A percentile compares a stretch with the other conserved stretches of the same genome.
phyloP scores from a whole-genome alignment of 2,888 invertebrate species.

The Euclidia mi region DNA sequence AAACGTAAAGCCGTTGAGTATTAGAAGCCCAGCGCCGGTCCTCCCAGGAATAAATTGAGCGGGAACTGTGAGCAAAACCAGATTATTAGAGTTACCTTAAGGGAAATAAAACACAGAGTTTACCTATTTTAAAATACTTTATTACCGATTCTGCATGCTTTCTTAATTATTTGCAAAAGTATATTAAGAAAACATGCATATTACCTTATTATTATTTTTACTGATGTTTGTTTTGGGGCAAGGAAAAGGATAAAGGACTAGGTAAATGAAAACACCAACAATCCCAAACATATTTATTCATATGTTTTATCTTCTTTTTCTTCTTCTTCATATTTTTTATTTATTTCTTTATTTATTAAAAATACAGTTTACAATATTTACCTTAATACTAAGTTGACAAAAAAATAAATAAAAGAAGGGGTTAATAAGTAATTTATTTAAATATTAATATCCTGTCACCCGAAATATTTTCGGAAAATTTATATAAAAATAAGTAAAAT shows the following conservation, averaged over 20 bases:
- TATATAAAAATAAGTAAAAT: too few species aligned
- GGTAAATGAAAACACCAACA: conserved; percentile 74
- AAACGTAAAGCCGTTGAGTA: conserved; percentile 85
- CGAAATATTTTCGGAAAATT: background rate
- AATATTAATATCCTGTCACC: background rate
- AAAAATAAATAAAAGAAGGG: conserved; percentile 25
- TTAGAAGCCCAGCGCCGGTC: conserved; percentile 82
- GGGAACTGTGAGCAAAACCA: conserved; percentile 81
- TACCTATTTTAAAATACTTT: conserved; percentile 28
- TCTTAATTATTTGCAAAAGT: conserved; percentile 35
- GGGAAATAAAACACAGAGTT: conserved; percentile 51
- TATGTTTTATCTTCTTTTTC: background rate
- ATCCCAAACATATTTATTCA: conserved; percentile 64
- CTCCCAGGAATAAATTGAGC: conserved; percentile 85
- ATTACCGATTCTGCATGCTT: conserved; percentile 38
- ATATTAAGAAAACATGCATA: conserved; percentile 52
- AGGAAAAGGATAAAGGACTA: conserved; percentile 49
- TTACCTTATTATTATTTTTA: conserved; percentile 3
- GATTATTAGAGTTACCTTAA: conserved; percentile 20
- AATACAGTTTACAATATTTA: conserved; percentile 43
- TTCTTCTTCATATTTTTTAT: conserved; percentile 20
- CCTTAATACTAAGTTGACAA: conserved; percentile 41
- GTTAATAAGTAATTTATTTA: background rate
- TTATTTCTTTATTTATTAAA: conserved; percentile 39
- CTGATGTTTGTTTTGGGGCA: conserved; percentile 39